Evolutionary conservation across 2,113 vertebrate species (phyloP).

Genomic region (Poeciliopsis retropinna): DNA sequence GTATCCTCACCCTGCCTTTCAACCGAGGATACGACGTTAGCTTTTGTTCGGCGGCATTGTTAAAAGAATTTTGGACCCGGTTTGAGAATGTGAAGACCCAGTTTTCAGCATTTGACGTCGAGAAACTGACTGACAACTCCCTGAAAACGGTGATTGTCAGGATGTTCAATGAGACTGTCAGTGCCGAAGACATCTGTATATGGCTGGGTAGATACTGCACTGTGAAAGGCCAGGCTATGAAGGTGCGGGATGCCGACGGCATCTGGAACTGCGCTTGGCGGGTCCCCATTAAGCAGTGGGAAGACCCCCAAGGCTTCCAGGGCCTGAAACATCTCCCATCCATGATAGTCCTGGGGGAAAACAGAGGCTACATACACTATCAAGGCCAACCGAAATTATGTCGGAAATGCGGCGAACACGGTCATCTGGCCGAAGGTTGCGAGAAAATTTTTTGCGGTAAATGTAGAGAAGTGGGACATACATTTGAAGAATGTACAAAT

Average conservation of each 20-base stretch:
- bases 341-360: too few species aligned
- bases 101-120: not conserved
- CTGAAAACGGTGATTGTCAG: not conserved
- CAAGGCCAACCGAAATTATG: not conserved
- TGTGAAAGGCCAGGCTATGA: too few species aligned
- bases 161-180: slow-evolving; percentile 9
- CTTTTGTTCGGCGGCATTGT: not conserved
- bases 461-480: not conserved
- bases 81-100: not conserved
- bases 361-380: too few species aligned
- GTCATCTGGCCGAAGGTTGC: not conserved
- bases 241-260: too few species aligned
- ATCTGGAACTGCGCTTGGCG: too few species aligned
- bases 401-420: not conserved
- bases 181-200: not conserved
- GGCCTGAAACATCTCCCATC: too few species aligned
- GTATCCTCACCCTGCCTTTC: not conserved
- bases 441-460: not conserved
- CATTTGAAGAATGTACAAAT: not conserved
- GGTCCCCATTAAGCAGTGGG: too few species aligned
- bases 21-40: not conserved
- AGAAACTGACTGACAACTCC: slow-evolving; percentile 3
- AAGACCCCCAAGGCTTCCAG: too few species aligned
- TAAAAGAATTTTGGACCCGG: not conserved
- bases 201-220: too few species aligned